These are phyloP conservation scores for Nematostella vectensis DNA, from an alignment of 92 coral and sea anemone species.

Conservation along the genomic window DNA sequence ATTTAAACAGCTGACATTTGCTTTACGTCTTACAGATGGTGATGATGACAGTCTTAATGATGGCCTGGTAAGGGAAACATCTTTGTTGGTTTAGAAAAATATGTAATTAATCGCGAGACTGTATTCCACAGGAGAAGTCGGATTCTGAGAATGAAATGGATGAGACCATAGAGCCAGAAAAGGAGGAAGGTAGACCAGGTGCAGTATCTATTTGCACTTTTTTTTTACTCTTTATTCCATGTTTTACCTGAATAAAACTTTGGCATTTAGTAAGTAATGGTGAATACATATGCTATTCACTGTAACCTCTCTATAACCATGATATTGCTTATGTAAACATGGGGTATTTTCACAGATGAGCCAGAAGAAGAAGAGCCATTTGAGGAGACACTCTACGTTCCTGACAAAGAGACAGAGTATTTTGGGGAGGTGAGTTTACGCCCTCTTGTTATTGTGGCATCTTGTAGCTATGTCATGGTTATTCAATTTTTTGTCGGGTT, in stretches of 20 bases:
- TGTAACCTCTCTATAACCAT: too few relatives aligned
- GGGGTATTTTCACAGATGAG: too few relatives aligned
- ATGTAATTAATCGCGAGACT: too few relatives aligned
- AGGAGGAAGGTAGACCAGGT: too few relatives aligned
- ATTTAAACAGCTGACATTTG: too few relatives aligned
- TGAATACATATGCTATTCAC: too few relatives aligned
- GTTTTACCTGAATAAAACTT: too few relatives aligned
- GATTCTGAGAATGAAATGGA: slow-evolving; percentile 92
- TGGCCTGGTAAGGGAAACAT: slow-evolving; percentile 83
- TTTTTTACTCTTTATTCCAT: not conserved
- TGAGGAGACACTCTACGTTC: slow-evolving; percentile 67
- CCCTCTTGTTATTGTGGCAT: too few relatives aligned
- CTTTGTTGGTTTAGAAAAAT: too few relatives aligned
- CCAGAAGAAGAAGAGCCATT: slow-evolving; percentile 71
- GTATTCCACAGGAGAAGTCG: slow-evolving; percentile 74
- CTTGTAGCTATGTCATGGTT: too few relatives aligned
- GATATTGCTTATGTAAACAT: too few relatives aligned
- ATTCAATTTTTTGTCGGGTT: too few relatives aligned
- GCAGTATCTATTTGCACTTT: not conserved
- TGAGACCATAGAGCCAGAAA: slow-evolving; percentile 46
- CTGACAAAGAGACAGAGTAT: slow-evolving; percentile 84
- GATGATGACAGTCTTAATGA: slow-evolving; percentile 95
- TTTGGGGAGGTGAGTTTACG: slow-evolving; percentile 67
- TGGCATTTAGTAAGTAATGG: not conserved
- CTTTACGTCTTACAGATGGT: slow-evolving; percentile 33